Percentiles rank a stretch among this genome's conserved stretches.
Conservation (phyloP, 1,140 invertebrate species). For the Gerris buenoi region DNA sequence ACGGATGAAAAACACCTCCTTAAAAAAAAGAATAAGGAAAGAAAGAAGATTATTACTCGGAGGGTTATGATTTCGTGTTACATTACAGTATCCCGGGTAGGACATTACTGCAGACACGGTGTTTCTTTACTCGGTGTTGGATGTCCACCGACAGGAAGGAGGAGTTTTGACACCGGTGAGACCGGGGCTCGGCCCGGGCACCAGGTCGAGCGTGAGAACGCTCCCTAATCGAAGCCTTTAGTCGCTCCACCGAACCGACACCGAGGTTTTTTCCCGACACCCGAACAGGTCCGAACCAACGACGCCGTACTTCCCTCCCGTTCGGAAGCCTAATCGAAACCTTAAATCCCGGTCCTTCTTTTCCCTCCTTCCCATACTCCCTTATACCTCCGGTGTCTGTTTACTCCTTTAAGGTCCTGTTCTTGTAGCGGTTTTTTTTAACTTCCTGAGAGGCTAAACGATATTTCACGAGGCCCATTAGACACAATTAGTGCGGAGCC, state of each 20-base stretch:
- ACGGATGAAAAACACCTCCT: too few relatives aligned
- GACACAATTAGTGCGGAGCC: background rate
- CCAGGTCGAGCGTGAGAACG: background rate
- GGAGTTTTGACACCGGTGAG: background rate
- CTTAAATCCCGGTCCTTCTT: background rate
- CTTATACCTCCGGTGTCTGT: background rate
- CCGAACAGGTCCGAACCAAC: background rate
- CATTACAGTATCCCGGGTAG: background rate
- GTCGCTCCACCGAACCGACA: background rate
- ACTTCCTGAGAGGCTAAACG: background rate
- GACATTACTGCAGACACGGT: background rate
- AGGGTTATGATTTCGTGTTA: background rate
- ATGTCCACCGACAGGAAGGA: background rate
- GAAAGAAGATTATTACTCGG: background rate
- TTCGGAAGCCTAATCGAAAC: background rate
- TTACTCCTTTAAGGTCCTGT: background rate
- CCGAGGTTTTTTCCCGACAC: background rate
- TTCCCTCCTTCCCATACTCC: too few relatives aligned
- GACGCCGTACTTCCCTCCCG: background rate
- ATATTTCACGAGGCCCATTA: background rate
- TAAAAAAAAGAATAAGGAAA: background rate
- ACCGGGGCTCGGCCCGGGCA: background rate
- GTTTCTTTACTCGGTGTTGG: background rate
- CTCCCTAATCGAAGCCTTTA: background rate
- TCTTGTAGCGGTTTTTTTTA: background rate